Evolutionary conservation across 2,113 vertebrate species (phyloP).

Genomic region (Elanoides forficatus): DNA sequence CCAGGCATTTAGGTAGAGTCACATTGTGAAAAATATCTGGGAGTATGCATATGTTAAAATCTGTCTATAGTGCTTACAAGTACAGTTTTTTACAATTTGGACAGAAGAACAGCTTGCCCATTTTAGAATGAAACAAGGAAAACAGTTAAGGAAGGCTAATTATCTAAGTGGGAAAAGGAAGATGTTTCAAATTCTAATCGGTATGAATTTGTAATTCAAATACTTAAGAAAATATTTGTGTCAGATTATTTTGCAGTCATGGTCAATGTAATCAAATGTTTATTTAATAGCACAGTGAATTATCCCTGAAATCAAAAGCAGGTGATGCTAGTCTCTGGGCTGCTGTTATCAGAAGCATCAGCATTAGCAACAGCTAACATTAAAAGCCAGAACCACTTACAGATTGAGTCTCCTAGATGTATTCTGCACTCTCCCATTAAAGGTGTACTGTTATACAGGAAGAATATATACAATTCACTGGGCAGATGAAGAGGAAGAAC

Average conservation of each 20-base stretch:
- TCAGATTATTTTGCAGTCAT: background rate
- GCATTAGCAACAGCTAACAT: background rate
- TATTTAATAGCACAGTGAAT: background rate
- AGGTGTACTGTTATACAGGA: background rate
- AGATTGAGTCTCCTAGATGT: background rate
- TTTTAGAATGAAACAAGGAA: background rate
- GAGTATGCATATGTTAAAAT: background rate
- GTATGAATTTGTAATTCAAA: background rate
- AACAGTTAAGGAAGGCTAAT: background rate
- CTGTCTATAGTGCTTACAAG: background rate
- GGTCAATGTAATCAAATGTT: background rate
- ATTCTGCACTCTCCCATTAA: background rate
- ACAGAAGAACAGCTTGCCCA: background rate
- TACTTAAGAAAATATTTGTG: background rate
- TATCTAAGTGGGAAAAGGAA: background rate
- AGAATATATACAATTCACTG: background rate
- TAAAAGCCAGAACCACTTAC: background rate
- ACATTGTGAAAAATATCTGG: background rate
- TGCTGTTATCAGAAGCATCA: background rate
- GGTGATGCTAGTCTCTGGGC: background rate
- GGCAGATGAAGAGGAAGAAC: background rate
- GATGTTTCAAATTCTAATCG: background rate
- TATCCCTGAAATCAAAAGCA: background rate
- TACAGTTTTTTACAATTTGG: background rate
- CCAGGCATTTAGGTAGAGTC: background rate